These are phyloP conservation scores for Iselma pallidipennis DNA, from an alignment of 2,888 invertebrate genomes.

Conservation along the genomic window DNA sequence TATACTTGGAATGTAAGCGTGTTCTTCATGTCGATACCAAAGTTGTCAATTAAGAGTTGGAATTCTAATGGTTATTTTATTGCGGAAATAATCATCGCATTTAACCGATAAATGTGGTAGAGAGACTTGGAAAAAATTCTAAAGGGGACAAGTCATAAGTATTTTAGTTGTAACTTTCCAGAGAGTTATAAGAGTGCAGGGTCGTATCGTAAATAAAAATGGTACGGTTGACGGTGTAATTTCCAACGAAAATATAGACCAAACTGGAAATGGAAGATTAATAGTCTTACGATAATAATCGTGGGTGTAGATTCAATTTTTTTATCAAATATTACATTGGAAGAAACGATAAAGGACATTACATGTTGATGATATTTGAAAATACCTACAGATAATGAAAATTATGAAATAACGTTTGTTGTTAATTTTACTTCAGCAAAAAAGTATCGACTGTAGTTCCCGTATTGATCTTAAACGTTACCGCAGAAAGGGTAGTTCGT, in stretches of 20 bases:
- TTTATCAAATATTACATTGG: not conserved
- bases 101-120: not conserved
- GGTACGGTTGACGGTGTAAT: not conserved
- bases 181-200: not conserved
- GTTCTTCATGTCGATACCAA: slow-evolving; percentile 27
- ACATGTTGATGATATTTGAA: too few species aligned
- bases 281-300: not conserved
- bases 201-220: not conserved
- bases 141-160: not conserved
- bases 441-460: not conserved
- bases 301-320: not conserved
- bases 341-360: not conserved
- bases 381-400: too few species aligned
- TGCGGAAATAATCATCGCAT: slow-evolving; percentile 15
- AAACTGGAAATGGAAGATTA: not conserved
- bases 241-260: not conserved
- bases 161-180: not conserved
- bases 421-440: not conserved
- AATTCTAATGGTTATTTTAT: slow-evolving; percentile 12
- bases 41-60: slow-evolving; percentile 24
- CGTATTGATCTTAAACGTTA: not conserved
- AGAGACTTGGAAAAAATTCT: not conserved
- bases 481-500: not conserved
- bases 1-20: too few species aligned
- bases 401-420: too few species aligned